Percentiles rank a stretch among this genome's conserved stretches.
Conservation (phyloP, 2,113 vertebrate species). For the Chloropsis hardwickii region DNA sequence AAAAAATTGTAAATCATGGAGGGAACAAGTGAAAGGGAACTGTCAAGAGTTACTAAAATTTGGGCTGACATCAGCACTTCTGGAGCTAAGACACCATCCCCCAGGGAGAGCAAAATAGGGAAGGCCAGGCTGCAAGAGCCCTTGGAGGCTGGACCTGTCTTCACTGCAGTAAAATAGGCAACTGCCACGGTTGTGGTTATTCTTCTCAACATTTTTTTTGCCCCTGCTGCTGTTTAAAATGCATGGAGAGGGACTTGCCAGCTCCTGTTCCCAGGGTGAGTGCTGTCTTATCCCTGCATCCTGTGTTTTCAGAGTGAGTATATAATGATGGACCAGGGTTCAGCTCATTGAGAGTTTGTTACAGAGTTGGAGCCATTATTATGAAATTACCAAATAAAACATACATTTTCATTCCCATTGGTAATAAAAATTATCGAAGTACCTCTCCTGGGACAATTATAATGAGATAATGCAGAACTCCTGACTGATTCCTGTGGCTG, state of each 20-base stretch:
- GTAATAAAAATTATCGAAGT: slow-evolving; percentile 51
- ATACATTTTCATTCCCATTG: slow-evolving; percentile 36
- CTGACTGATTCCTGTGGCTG: slow-evolving; percentile 41
- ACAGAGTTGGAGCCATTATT: slow-evolving; percentile 2
- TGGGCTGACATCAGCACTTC: not conserved
- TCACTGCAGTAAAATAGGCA: not conserved
- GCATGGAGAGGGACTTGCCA: not conserved
- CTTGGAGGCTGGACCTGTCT: not conserved
- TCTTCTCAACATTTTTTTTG: not conserved
- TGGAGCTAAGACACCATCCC: not conserved
- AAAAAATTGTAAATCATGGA: not conserved
- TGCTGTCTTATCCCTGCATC: not conserved
- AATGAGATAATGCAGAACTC: slow-evolving; percentile 60
- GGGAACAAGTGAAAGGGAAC: not conserved
- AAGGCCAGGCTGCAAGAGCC: not conserved
- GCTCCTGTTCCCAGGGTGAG: not conserved
- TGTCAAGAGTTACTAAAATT: not conserved
- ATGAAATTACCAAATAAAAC: slow-evolving; percentile 58
- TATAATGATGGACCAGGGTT: not conserved
- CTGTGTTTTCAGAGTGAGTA: not conserved
- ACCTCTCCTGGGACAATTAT: slow-evolving; percentile 20
- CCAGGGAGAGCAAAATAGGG: not conserved
- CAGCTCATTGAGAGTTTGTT: slow-evolving; percentile 1
- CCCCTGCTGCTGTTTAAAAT: not conserved
- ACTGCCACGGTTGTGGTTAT: not conserved